Base-by-base conservation (phyloP, 1,140 invertebrate genomes). In the Bombus affinis region DNA sequence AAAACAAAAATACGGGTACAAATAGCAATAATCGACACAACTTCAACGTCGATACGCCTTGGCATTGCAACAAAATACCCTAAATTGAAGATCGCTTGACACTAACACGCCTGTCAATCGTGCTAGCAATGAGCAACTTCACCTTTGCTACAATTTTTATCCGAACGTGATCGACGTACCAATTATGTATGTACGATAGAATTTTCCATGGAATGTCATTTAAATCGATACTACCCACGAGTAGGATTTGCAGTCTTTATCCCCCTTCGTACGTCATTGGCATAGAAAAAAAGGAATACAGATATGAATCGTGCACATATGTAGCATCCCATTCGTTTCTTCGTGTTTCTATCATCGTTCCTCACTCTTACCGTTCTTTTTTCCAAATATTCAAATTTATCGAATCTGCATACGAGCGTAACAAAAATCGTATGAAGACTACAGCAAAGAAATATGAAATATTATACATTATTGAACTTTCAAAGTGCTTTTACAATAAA, bases 101-200 rank as follows among this genome's bases (percentile, higher is more conserved):
- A 18, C 6, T 42, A 79, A 66, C 37, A 6, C 22, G 35, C 22
- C 80, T 81, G 72, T 75, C 71, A 44, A 42, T 32, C 57, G 42
- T n/a, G 57, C 10, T 35, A 6, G 57, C 71, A 65, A 65, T 39
- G 18, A 76, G 25, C 4, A 62, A 44, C 81, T 37, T 75, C 81
- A 57, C 35, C 81, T 83, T 35, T 68, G 72, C 81, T 83, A 83
- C 72, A 39, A 83, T 76, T 76, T 76, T 83, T 44, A 39, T 53
- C 37, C n/a, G 39, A 37, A 75, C 53, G 71, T 75, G 81, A 53
- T 35, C 44, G 57, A 47, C 71, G 42, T 75, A n/a, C 13, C 32
- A 70, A 71, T 39, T 8, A 28, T 13, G 8, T 25, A 53, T 47
- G 39, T 35, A 12, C 74, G 74, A 57, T 62, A 8, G 65, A 53